These are phyloP conservation scores for Mastomys natalensis DNA, from an alignment of 2,113 vertebrate genomes.

Conservation along the genomic window DNA sequence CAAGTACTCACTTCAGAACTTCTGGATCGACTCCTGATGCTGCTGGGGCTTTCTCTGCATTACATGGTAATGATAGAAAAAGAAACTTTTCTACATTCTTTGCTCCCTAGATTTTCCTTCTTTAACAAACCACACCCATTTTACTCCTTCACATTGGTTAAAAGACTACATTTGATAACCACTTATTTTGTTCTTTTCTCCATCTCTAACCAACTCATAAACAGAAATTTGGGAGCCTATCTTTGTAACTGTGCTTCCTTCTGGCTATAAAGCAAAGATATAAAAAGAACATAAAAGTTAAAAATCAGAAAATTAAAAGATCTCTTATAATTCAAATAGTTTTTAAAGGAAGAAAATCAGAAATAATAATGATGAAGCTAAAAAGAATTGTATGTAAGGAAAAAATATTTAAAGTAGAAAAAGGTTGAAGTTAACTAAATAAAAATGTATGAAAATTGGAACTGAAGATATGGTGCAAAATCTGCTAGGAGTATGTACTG, in stretches of 20 bases:
- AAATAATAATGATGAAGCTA: neutral
- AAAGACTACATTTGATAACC: neutral
- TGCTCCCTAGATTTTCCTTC: neutral
- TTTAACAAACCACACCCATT: neutral
- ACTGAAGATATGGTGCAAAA: neutral
- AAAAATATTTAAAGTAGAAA: constrained; percentile 30
- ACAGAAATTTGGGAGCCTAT: neutral
- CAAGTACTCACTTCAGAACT: constrained; percentile 32
- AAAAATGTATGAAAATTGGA: neutral
- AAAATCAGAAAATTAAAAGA: constrained; percentile 18
- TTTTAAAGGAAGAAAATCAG: constrained; percentile 52
- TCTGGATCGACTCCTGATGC: neutral
- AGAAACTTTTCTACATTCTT: constrained; percentile 8
- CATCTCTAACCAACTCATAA: constrained; percentile 29
- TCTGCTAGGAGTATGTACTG: neutral
- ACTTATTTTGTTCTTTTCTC: neutral
- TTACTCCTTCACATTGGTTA: neutral
- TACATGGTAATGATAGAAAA: neutral
- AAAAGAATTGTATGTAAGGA: constrained; percentile 37
- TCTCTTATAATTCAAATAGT: neutral
- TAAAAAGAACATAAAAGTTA: neutral
- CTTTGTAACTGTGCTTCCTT: constrained; percentile 24
- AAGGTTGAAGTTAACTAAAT: neutral
- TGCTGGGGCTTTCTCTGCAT: neutral
- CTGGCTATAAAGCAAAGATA: neutral